phyloP scores from a whole-genome alignment of 2,888 invertebrate species.

The Parnassius smintheus region DNA sequence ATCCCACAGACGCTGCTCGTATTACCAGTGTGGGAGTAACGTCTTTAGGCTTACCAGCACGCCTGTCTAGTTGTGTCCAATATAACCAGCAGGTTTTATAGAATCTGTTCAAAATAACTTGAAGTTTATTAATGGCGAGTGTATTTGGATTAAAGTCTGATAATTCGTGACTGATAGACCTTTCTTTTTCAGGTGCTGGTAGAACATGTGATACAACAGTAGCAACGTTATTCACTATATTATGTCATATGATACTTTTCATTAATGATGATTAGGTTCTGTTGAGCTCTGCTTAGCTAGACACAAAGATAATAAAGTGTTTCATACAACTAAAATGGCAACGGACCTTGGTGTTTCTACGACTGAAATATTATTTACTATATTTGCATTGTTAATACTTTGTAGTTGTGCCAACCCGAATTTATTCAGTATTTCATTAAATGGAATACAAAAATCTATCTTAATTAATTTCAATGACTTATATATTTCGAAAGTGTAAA shows the following conservation, averaged over 20 bases:
- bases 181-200: conserved; percentile 23
- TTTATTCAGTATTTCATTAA: conserved; percentile 74
- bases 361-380: conserved; percentile 62
- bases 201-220: conserved; percentile 1
- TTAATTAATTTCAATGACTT: conserved; percentile 9
- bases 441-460: conserved; percentile 55
- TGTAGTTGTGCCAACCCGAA: conserved; percentile 79
- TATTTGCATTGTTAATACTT: conserved; percentile 68
- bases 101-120: too few species aligned
- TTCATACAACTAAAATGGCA: conserved; percentile 28
- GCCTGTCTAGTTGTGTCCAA: too few species aligned
- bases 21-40: too few species aligned
- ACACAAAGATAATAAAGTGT: conserved; percentile 30
- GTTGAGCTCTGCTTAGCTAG: conserved; percentile 11
- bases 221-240: conserved; percentile 5
- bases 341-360: conserved; percentile 46
- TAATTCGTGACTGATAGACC: too few species aligned
- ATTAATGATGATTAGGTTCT: conserved; percentile 4
- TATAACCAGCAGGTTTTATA: too few species aligned
- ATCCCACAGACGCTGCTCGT: too few species aligned
- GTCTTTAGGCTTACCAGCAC: too few species aligned
- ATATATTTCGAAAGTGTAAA: background rate
- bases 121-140: too few species aligned
- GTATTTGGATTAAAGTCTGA: too few species aligned
- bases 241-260: conserved; percentile 12